Evolutionary conservation across 2,113 vertebrate species (phyloP).

Genomic region (Thalassarche chlororhynchos): DNA sequence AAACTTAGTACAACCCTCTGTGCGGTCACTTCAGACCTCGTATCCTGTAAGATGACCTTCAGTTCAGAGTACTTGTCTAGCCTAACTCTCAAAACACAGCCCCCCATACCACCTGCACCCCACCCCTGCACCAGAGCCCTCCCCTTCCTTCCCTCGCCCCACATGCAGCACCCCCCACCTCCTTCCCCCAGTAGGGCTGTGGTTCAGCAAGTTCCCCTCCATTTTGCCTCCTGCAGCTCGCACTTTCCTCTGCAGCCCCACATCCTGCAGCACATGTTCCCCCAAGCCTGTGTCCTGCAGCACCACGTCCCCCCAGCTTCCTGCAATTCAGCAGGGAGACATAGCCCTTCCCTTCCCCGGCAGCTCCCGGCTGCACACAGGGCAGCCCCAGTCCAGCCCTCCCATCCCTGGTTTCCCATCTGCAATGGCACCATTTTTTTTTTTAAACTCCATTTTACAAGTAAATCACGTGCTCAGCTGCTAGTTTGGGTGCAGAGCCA

Average conservation of each 20-base stretch:
- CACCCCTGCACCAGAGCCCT: background rate
- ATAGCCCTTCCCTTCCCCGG: rapidly evolving
- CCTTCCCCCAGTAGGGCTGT: background rate
- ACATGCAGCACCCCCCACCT: background rate
- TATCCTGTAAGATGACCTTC: background rate
- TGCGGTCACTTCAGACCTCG: rapidly evolving
- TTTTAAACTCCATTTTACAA: constrained; percentile 26
- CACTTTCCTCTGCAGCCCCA: background rate
- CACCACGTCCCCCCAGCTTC: background rate
- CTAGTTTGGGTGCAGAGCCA: constrained; percentile 50
- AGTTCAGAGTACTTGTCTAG: background rate
- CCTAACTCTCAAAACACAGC: background rate
- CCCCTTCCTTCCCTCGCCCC: background rate
- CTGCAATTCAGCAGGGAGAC: background rate
- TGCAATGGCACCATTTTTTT: background rate
- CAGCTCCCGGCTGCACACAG: background rate
- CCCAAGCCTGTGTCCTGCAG: background rate
- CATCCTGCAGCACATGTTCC: background rate
- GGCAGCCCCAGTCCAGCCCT: background rate
- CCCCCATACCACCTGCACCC: background rate
- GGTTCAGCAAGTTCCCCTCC: background rate
- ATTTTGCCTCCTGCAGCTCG: background rate
- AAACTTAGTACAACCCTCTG: background rate
- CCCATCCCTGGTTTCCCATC: background rate
- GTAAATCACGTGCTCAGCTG: constrained; percentile 44